Evolutionary conservation across 2,797 vertebrate genomes (phyloP).

Genomic region (Chiloscyllium punctatum): DNA sequence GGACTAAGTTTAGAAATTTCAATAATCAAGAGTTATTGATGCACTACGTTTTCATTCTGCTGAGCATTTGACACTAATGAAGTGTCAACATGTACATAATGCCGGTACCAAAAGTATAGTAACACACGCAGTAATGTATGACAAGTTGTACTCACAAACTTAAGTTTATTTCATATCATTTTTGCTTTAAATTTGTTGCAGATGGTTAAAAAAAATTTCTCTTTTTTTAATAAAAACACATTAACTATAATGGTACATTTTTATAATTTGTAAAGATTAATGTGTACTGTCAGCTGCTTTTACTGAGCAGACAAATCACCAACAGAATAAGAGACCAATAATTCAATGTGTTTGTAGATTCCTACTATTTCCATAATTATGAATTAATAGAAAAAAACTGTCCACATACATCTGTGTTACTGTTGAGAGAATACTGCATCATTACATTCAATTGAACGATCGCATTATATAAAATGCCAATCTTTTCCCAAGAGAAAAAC

Average conservation of each 20-base stretch:
- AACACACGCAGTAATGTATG: background rate
- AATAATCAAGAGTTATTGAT: background rate
- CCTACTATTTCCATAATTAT: background rate
- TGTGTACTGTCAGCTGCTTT: background rate
- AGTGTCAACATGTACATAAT: background rate
- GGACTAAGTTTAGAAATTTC: background rate
- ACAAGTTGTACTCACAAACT: background rate
- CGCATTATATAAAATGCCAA: background rate
- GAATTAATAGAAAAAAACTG: background rate
- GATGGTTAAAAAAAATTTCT: background rate
- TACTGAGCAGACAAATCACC: background rate
- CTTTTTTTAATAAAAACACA: background rate
- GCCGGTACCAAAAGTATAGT: background rate
- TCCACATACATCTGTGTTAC: background rate
- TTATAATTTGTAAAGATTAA: background rate
- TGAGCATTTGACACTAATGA: background rate
- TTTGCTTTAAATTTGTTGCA: background rate
- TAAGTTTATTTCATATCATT: background rate
- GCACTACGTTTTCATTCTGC: background rate
- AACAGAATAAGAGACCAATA: background rate
- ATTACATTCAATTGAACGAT: background rate
- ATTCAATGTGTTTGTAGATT: background rate
- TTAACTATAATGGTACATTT: background rate
- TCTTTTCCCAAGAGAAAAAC: background rate
- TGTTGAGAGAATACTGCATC: background rate